Evolutionary conservation across 2,113 vertebrate genomes (phyloP).

Genomic region (Hylia prasina): DNA sequence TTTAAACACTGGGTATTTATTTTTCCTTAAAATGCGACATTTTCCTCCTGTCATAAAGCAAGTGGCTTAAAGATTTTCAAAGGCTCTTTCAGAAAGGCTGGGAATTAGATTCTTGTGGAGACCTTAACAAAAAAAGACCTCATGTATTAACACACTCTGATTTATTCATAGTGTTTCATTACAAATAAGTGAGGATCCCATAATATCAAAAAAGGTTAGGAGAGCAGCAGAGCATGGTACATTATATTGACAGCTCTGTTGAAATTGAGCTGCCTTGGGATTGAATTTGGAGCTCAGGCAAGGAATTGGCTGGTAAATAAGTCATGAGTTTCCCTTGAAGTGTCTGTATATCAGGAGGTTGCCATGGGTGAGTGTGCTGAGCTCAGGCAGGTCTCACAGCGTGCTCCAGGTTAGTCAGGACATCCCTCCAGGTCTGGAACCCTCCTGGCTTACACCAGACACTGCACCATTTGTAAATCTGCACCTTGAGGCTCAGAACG

Average conservation of each 20-base stretch:
- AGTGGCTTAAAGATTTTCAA: constrained; percentile 62
- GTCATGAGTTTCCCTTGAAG: constrained; percentile 70
- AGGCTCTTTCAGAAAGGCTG: constrained; percentile 62
- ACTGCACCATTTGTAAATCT: accelerated
- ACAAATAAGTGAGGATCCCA: constrained; percentile 75
- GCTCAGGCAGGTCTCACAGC: background rate
- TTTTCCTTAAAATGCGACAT: background rate
- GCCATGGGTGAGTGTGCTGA: background rate
- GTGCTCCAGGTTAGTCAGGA: background rate
- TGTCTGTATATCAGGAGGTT: constrained; percentile 28
- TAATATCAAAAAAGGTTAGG: constrained; percentile 73
- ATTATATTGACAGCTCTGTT: constrained; percentile 75
- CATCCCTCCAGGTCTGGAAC: background rate
- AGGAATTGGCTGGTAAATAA: constrained; percentile 77
- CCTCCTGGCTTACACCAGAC: background rate
- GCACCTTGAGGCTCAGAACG: background rate
- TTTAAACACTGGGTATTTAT: background rate
- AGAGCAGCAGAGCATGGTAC: constrained; percentile 60
- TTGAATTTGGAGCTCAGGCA: constrained; percentile 68
- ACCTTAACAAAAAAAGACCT: constrained; percentile 74
- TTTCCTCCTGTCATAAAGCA: constrained; percentile 9
- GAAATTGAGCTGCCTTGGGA: constrained; percentile 70
- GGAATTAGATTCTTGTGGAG: constrained; percentile 69
- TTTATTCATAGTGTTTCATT: constrained; percentile 86
- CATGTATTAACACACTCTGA: constrained; percentile 84